Evolutionary conservation across 2,797 vertebrate genomes (phyloP), one percentile per base, ranked within the genome.

Genomic region (Malacoraja senta): DNA sequence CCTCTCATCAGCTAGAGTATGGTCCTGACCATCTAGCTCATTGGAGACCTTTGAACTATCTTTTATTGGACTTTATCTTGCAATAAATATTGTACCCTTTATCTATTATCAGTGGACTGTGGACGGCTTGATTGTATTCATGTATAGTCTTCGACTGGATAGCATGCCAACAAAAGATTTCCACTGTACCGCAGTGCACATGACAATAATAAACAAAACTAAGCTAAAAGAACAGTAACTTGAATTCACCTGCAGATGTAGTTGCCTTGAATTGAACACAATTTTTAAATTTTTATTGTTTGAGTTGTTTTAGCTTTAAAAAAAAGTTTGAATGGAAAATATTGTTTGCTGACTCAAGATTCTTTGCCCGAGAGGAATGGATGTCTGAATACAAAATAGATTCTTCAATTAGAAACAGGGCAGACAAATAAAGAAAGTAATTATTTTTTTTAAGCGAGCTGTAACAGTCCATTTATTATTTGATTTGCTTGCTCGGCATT

Each of bases 361-460:
- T 32, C 65, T 91, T 44, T 53, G 12, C 9, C 9, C 1, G 19
- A 3, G 32, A 91, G 88, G 32, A 44, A 72, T 91, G 32, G 88
- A 91, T 26, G 1, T 91, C 88, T 72, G 88, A 91, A 72, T 1
- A 17, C 17, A 44, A 44, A 91, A 32, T 91, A 72, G 83, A 63
- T 63, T 63, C 4, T 86, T 86, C 83, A 86, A 86, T 86, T 65
- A 86, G 58, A 86, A 86, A 13, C 58, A 17, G 29, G 58, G 13
- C 29, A 86, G 83, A 63, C n/a, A 63, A 63, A 86, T 86, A 86
- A 86, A 86, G 83, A 61, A 63, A 17, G 12, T 26, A 86, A 63
- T 58, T 58, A 29, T 53, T 29, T 63, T 86, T n/a, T 81, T n/a
- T 65, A n/a, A 3, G 24, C 4, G 26, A 86, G 58, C 58, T n/a